Conservation (phyloP, 1,140 invertebrate genomes). For the Drosophila leontia region DNA sequence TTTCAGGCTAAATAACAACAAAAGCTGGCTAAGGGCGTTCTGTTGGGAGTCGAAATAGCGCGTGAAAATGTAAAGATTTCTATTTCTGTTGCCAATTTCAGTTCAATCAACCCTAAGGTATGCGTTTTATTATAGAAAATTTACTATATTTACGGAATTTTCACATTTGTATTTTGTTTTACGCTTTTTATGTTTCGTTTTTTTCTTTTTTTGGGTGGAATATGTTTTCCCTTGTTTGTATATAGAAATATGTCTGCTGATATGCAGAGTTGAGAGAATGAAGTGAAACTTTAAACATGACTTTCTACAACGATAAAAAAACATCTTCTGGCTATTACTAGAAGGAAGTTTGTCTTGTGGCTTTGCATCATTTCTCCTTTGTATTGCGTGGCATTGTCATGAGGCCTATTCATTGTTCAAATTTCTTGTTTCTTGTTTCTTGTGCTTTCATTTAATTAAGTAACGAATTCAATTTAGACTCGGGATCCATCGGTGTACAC, state of each 20-base stretch:
- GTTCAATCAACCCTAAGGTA: conserved; percentile 26
- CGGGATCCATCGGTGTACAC: conserved; percentile 44
- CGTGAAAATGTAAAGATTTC: conserved; percentile 37
- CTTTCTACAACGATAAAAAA: conserved; percentile 48
- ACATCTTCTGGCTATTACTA: conserved; percentile 37
- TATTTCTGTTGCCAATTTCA: conserved; percentile 44
- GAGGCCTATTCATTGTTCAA: conserved; percentile 67
- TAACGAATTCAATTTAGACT: conserved; percentile 53
- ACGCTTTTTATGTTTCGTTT: conserved; percentile 33
- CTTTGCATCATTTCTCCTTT: conserved; percentile 46
- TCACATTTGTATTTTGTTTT: conserved; percentile 36
- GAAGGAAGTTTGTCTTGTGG: conserved; percentile 66
- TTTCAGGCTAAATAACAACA: conserved; percentile 64
- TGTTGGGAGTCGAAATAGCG: conserved; percentile 16
- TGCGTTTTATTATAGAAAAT: conserved; percentile 49
- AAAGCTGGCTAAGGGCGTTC: conserved; percentile 45
- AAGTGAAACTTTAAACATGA: conserved; percentile 58
- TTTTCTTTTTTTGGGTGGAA: conserved; percentile 26
- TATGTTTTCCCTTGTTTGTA: conserved; percentile 16
- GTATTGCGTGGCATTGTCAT: conserved; percentile 68
- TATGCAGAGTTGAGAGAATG: conserved; percentile 74
- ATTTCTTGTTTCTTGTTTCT: conserved; percentile 58
- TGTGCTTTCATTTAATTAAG: conserved; percentile 47
- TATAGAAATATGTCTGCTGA: conserved; percentile 63
- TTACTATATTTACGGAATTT: conserved; percentile 72